phyloP scores from a whole-genome alignment of 2,888 invertebrate genomes.

The Thelaira solivaga region DNA sequence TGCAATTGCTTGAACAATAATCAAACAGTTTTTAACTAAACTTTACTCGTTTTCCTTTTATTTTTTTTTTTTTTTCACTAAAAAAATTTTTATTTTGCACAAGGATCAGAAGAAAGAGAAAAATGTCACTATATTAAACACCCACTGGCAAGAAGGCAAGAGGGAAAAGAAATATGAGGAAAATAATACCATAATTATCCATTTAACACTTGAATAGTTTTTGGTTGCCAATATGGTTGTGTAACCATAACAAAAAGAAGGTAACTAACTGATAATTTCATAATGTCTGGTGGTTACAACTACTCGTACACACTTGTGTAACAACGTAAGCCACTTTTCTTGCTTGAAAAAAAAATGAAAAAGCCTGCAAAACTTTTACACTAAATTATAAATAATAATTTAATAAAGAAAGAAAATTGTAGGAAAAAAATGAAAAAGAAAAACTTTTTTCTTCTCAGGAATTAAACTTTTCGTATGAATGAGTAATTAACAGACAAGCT shows the following conservation, averaged over 20 bases:
- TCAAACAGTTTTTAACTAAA: background rate
- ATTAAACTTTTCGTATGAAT: no score
- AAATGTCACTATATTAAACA: constrained; percentile 28
- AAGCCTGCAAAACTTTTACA: background rate
- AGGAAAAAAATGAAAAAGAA: background rate
- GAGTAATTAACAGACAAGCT: no score
- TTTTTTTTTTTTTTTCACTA: background rate
- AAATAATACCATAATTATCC: constrained; percentile 49
- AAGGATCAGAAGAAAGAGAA: background rate
- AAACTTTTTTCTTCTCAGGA: background rate
- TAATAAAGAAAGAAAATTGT: background rate
- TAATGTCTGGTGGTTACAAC: constrained; percentile 11
- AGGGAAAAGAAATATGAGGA: background rate
- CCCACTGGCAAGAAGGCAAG: constrained; percentile 19
- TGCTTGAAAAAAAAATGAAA: background rate
- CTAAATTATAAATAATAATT: background rate
- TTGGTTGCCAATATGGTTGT: constrained; percentile 14
- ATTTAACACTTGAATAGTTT: constrained; percentile 58
- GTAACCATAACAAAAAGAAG: constrained; percentile 24
- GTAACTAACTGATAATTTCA: constrained; percentile 38
- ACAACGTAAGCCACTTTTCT: no score
- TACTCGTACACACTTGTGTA: no score
- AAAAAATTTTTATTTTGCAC: background rate
- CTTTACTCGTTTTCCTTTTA: no score
- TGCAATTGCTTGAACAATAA: background rate